These are phyloP conservation scores for Cyanistes caeruleus DNA, from an alignment of 2,113 vertebrate genomes.

Conservation along the genomic window DNA sequence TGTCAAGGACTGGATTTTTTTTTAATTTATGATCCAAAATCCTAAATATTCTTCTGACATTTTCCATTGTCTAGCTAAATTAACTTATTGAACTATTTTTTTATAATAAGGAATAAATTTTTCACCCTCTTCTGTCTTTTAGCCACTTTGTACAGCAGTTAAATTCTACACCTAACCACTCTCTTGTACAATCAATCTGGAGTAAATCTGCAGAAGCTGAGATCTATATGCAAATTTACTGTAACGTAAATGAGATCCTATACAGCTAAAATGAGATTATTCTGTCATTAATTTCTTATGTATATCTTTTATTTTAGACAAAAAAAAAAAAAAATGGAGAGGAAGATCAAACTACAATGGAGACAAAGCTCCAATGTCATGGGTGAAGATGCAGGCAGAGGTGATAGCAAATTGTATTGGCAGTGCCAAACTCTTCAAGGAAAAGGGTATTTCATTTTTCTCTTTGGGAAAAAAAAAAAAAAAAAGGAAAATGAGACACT, in stretches of 20 bases:
- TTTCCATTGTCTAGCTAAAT: neutral
- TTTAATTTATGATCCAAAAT: neutral
- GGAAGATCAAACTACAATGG: neutral
- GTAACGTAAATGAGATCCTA: neutral
- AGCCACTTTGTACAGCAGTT: neutral
- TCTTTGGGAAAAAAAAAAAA: neutral
- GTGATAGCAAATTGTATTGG: accelerated
- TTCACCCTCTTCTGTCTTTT: neutral
- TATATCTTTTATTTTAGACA: neutral
- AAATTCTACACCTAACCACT: neutral
- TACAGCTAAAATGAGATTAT: neutral
- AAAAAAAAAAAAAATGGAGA: neutral
- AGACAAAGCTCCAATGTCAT: neutral
- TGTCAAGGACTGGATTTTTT: neutral
- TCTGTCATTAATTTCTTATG: neutral
- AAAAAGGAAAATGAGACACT: neutral
- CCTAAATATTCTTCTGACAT: neutral
- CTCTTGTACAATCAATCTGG: neutral
- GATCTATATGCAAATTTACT: neutral
- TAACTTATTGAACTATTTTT: neutral
- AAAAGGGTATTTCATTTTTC: neutral
- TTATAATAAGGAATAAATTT: neutral
- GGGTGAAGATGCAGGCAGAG: neutral
- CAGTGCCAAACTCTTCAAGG: neutral
- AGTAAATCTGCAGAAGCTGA: neutral